A percentile compares a stretch with the other conserved stretches of the same genome.
Evolutionary conservation across 2,888 invertebrate species (phyloP).

Genomic region (Rhopalosiphum nymphaeae): DNA sequence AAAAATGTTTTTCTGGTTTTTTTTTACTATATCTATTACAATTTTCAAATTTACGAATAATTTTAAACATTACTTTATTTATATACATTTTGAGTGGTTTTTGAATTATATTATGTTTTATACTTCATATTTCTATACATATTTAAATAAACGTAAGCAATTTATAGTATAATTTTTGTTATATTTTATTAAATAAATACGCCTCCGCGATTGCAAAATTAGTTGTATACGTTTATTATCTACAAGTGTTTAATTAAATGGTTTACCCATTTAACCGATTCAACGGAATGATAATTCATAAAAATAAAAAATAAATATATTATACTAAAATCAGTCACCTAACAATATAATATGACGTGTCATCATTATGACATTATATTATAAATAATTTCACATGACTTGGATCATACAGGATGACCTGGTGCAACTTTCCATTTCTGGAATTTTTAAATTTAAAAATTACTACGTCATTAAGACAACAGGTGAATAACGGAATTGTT

Average conservation of each 20-base stretch:
- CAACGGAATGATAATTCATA: not conserved
- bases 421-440: not conserved
- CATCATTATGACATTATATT: not conserved
- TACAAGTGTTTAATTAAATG: not conserved
- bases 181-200: not conserved
- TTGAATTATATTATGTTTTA: not conserved
- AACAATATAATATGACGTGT: not conserved
- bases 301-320: not conserved
- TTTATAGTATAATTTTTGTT: not conserved
- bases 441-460: not conserved
- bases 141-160: not conserved
- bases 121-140: not conserved
- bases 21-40: not conserved
- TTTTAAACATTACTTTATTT: too few relatives aligned
- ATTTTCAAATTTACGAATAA: not conserved
- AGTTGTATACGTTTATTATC: not conserved
- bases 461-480: not conserved
- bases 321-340: not conserved
- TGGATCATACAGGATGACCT: fast-evolving
- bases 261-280: not conserved
- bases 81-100: not conserved
- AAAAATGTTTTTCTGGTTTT: too few relatives aligned
- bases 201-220: not conserved
- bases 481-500: not conserved
- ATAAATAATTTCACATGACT: not conserved